Conservation (phyloP, 2,113 vertebrate species). For the Apistogramma diplotaenia region DNA sequence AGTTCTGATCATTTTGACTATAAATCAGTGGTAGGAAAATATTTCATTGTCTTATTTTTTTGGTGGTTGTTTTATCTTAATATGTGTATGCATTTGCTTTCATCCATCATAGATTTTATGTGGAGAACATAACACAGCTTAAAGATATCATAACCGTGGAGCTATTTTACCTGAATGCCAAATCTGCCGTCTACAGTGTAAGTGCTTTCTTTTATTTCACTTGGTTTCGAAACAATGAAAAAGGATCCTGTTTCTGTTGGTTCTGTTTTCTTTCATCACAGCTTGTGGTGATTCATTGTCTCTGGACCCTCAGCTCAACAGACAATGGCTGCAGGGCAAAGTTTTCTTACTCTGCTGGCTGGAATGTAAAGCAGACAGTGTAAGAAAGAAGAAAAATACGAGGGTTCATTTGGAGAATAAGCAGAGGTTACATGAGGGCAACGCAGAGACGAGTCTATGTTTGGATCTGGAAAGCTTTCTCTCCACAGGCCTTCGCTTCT, state of each 20-base stretch:
- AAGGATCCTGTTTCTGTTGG: not conserved
- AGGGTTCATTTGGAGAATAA: slow-evolving; percentile 6
- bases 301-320: slow-evolving; percentile 42
- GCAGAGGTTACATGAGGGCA: slow-evolving; percentile 25
- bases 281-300: slow-evolving; percentile 60
- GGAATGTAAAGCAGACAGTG: slow-evolving; percentile 49
- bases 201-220: slow-evolving; percentile 39
- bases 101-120: slow-evolving; percentile 86
- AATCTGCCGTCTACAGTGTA: slow-evolving; percentile 95
- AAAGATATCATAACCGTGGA: slow-evolving; percentile 97
- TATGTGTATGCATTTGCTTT: not conserved
- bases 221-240: not conserved
- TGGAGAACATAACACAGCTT: slow-evolving; percentile 94
- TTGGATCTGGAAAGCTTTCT: not conserved
- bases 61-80: accelerated
- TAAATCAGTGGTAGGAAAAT: not conserved
- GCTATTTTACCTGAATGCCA: slow-evolving; percentile 96
- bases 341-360: slow-evolving; percentile 43
- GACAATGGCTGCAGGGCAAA: slow-evolving; percentile 51
- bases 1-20: not conserved
- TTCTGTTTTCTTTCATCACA: not conserved
- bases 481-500: not conserved
- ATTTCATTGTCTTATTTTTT: not conserved
- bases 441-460: not conserved
- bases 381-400: slow-evolving; percentile 11